Conservation (phyloP, 2,113 vertebrate species). For the Pangasianodon gigas region DNA sequence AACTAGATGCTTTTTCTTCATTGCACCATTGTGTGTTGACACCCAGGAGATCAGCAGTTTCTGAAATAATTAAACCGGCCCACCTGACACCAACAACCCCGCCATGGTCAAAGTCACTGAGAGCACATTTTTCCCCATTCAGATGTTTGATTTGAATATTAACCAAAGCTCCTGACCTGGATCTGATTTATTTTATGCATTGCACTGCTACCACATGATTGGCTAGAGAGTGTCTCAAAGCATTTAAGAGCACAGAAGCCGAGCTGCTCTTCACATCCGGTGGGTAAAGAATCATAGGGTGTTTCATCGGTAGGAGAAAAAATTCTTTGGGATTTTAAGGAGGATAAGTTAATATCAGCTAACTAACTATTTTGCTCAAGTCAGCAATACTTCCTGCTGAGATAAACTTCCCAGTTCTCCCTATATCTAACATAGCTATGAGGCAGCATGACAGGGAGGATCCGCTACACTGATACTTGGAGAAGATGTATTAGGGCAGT, state of each 20-base stretch:
- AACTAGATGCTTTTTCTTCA: not conserved
- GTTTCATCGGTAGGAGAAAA: not conserved
- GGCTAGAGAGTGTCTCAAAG: not conserved
- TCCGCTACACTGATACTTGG: not conserved
- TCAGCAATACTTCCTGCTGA: not conserved
- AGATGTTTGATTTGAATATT: not conserved
- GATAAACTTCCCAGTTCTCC: not conserved
- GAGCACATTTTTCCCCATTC: not conserved
- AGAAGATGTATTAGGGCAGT: too few relatives aligned
- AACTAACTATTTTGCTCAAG: not conserved
- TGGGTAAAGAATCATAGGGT: not conserved
- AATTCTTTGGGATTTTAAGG: not conserved
- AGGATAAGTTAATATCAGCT: too few relatives aligned
- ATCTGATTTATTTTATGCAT: not conserved
- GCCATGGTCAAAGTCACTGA: not conserved
- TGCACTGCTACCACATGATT: not conserved
- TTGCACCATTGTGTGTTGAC: not conserved
- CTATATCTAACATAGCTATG: not conserved
- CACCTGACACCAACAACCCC: not conserved
- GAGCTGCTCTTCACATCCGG: not conserved
- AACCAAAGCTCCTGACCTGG: not conserved
- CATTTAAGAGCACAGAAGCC: not conserved
- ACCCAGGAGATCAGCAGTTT: not conserved
- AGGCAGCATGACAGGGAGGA: not conserved
- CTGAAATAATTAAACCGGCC: not conserved